These are phyloP conservation scores for Vimba vimba DNA, from an alignment of 2,113 vertebrate species.

Conservation along the genomic window DNA sequence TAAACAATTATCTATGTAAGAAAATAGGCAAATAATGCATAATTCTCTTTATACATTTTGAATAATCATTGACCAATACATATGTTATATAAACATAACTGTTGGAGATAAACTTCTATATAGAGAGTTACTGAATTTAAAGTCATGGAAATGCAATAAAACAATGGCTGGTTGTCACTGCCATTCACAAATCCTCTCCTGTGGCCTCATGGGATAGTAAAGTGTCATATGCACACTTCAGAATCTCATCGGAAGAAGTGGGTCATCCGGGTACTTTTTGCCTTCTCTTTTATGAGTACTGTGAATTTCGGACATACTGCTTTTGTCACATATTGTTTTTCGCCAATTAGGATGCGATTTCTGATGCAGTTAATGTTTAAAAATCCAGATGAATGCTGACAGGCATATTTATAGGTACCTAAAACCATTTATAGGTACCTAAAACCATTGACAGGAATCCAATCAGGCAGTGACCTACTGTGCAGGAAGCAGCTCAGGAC, in stretches of 20 bases:
- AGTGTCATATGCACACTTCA: too few species aligned
- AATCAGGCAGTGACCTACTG: slow-evolving; percentile 48
- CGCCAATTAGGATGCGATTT: too few species aligned
- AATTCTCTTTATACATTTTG: background rate
- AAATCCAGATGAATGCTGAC: slow-evolving; percentile 18
- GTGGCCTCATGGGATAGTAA: too few species aligned
- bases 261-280: too few species aligned
- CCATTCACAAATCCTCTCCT: too few species aligned
- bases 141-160: too few species aligned
- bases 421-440: slow-evolving; percentile 39
- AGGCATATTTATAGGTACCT: slow-evolving; percentile 53
- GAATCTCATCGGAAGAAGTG: too few species aligned
- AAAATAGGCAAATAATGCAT: background rate
- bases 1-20: background rate
- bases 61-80: background rate
- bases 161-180: too few species aligned
- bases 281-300: too few species aligned
- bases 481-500: slow-evolving; percentile 26
- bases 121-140: background rate
- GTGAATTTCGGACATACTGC: too few species aligned
- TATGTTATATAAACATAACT: background rate
- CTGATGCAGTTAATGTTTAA: background rate
- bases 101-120: background rate
- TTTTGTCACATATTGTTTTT: too few species aligned
- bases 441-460: slow-evolving; percentile 49